phyloP scores from a whole-genome alignment of 2,888 invertebrate genomes.

The Synanthedon myopaeformis region DNA sequence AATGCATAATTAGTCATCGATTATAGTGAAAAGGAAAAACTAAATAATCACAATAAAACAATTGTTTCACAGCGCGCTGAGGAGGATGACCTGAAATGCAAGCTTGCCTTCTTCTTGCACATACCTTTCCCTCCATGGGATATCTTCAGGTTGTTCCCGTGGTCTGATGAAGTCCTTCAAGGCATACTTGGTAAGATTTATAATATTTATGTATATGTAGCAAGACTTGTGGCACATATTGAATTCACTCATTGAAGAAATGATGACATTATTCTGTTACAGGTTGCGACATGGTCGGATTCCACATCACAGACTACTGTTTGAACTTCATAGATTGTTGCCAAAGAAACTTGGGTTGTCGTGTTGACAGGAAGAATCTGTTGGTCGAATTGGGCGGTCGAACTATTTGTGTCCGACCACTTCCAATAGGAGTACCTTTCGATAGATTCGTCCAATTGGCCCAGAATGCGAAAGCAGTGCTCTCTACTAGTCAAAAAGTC shows the following conservation, averaged over 20 bases:
- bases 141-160: conserved; percentile 89
- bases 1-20: too few relatives aligned
- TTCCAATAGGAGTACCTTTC: conserved; percentile 91
- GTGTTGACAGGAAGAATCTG: conserved; percentile 88
- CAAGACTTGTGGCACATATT: background rate
- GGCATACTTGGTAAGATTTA: conserved; percentile 80
- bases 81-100: conserved; percentile 80
- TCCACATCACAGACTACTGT: conserved; percentile 92
- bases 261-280: conserved; percentile 9
- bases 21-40: background rate
- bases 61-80: conserved; percentile 73
- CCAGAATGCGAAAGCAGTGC: conserved; percentile 74
- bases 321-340: conserved; percentile 93
- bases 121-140: conserved; percentile 97
- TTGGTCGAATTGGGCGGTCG: conserved; percentile 89
- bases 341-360: conserved; percentile 86
- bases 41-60: background rate
- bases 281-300: conserved; percentile 94
- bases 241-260: background rate
- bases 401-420: conserved; percentile 83
- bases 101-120: conserved; percentile 92
- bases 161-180: conserved; percentile 94
- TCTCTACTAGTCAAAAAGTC: conserved; percentile 82
- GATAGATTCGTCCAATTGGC: conserved; percentile 87
- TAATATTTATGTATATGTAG: background rate